Base-by-base conservation (phyloP, 2,113 vertebrate species). In the Myanophis thanlyinensis region DNA sequence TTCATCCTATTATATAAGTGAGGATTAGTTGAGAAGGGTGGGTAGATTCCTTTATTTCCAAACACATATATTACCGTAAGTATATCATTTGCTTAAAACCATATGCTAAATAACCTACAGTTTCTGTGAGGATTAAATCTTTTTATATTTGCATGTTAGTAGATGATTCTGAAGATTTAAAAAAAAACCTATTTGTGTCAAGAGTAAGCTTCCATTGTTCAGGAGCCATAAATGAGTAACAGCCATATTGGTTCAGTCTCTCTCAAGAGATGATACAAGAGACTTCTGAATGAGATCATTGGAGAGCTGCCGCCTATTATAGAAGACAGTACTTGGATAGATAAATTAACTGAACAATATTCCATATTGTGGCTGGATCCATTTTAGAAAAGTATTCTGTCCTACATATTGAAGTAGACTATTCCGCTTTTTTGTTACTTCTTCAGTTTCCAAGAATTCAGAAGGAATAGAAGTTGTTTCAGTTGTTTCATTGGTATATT, bases 1-100 rank as follows among this genome's bases (percentile, higher is more conserved):
- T 87, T 88, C 92, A 86, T 95, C n/a, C 53, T 88, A 7, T 94
- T 94, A 92, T 44, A 25, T 93, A 86, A 13, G 90, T 73, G 84
- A 23, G 73, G 89, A 87, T 25, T 44, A 90, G 23, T 35, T 35
- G 73, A 35, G 85, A 85, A 23, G 25, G 54, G 35, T 73, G 47
- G 20, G 85, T 54, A 67, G 80, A 86, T 59, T 94, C 88, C 90
- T 93, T 47, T 48, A 90, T 53, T 91, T 53, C 46, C 89, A 96
- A 90, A 59, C 12, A 85, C 90, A 23, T 93, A 88, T 12, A n/a
- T 94, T 84, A n/a, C n/a, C n/a, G n/a, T n/a, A 93, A n/a, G 22
- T 23, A 35, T 52, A 59, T 88, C 48, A 73, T 62, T 40, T 52
- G 44, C 27, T 89, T 92, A 86, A 90, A 86, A 56, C 89, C 35